Base-by-base conservation (phyloP, 92 coral and sea anemone species). In the Phenganax subtilis region DNA sequence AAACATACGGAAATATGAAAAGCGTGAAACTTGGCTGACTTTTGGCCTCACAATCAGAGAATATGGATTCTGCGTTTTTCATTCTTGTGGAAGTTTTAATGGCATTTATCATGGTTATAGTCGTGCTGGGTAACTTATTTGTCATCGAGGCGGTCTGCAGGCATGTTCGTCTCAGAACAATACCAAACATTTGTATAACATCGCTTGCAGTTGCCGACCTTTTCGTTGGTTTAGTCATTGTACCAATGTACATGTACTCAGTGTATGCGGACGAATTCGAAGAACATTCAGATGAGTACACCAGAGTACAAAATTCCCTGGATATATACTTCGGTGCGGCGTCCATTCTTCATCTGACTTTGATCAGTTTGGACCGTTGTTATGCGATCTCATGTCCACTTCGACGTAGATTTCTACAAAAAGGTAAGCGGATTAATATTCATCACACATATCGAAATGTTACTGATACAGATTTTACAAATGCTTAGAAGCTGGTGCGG, bases 311-410 rank as follows among this genome's bases (percentile, higher is more conserved):
- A n/a, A 47, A 78, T 59, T 61, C 72, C 0, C 61, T 88, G 16
- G 98, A 94, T 73, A 92, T 92, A 77, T 86, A 90, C 55, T 87
- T 97, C 12, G 98, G 98, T 3, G 92, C 81, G 51, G 85, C 98
- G 0, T 94, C 98, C 20, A 94, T 94, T 15, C 73, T 92, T 82
- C 97, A 94, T 57, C 82, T 94, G 82, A 88, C 97, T 6, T 92
- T 93, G 54, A 92, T 94, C n/a, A 94, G 98, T 70, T 63, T 90
- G 75, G 98, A 94, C 82, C 87, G 98, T 17, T 90, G 98, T 77
- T 94, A 94, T 86, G 97, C 98, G 12, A 94, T 92, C 25, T 87
- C 89, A 60, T 89, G 89, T 37, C 98, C 98, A 0, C 86, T 94
- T 10, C 84, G 87, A 57, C 97, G 93, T 80, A 87, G 90, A 79